Percentiles rank a stretch among this genome's conserved stretches.
phyloP scores from a whole-genome alignment of 2,888 invertebrate species.

The Hirtodrosophila confusa region DNA sequence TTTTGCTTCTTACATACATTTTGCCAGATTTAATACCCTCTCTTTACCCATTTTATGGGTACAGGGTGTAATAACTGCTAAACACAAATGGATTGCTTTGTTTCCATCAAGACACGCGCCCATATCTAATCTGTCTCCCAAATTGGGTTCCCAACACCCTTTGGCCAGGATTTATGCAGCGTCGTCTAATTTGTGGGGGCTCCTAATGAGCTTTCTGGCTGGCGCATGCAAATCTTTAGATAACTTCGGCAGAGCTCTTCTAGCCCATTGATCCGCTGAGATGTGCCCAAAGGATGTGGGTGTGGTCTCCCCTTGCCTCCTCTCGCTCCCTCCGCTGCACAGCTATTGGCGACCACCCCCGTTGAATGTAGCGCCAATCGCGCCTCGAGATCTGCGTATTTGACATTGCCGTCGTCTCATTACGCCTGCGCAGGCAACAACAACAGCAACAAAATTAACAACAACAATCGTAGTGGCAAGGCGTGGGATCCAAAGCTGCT shows the following conservation, averaged over 20 bases:
- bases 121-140: no score
- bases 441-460: constrained; percentile 13
- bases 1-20: no score
- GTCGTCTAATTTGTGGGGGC: constrained; percentile 54
- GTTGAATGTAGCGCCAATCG: constrained; percentile 61
- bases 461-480: constrained; percentile 23
- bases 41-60: no score
- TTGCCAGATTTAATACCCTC: no score
- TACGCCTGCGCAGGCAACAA: constrained; percentile 74
- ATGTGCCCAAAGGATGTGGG: constrained; percentile 49
- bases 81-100: no score
- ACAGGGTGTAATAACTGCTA: no score
- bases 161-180: constrained; percentile 55
- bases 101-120: no score
- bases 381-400: constrained; percentile 68
- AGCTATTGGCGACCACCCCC: constrained; percentile 67
- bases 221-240: constrained; percentile 61
- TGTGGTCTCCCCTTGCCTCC: constrained; percentile 9
- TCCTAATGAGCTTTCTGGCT: constrained; percentile 61
- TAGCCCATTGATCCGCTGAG: constrained; percentile 48
- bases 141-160: constrained; percentile 10
- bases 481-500: constrained; percentile 61
- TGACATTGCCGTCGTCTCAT: constrained; percentile 76
- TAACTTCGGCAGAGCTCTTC: neutral
- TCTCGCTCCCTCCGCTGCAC: neutral